phyloP scores from a whole-genome alignment of 2,888 invertebrate genomes.

The Leptopilina drosophilae region DNA sequence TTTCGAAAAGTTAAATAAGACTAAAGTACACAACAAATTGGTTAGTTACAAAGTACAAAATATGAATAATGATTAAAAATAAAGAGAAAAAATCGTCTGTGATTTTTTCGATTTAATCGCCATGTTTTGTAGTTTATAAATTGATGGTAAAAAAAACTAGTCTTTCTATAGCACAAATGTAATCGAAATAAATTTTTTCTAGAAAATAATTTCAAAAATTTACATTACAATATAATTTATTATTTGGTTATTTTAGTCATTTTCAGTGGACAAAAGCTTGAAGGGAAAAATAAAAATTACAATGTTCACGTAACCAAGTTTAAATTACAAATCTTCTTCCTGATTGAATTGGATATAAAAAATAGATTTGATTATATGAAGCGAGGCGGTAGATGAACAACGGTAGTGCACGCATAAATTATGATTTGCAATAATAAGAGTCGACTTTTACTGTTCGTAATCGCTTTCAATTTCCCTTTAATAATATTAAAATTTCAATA shows the following conservation, averaged over 20 bases:
- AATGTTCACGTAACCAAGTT: not conserved
- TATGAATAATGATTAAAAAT: no score
- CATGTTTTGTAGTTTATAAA: not conserved
- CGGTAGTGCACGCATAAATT: conserved; percentile 13
- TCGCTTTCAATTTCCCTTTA: conserved; percentile 26
- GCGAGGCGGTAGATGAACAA: conserved; percentile 4
- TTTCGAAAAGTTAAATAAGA: no score
- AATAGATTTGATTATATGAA: conserved; percentile 24
- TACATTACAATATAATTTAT: no score
- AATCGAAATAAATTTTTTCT: not conserved
- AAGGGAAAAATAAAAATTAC: not conserved
- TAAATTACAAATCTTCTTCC: conserved; percentile 28
- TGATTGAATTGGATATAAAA: conserved; percentile 31
- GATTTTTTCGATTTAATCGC: not conserved
- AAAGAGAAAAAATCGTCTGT: no score
- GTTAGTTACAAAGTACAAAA: no score
- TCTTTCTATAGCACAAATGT: conserved; percentile 1
- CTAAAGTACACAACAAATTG: no score
- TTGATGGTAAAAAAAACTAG: conserved; percentile 23
- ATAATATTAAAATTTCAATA: conserved; percentile 23
- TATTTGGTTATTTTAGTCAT: no score
- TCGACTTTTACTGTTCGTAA: conserved; percentile 17
- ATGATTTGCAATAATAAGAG: conserved; percentile 32
- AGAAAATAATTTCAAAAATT: no score
- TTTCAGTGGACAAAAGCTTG: no score